Percentiles rank a stretch among this genome's conserved stretches.
These are phyloP conservation scores for Drosophila lutescens DNA, from an alignment of 2,888 invertebrate species.

Conservation along the genomic window DNA sequence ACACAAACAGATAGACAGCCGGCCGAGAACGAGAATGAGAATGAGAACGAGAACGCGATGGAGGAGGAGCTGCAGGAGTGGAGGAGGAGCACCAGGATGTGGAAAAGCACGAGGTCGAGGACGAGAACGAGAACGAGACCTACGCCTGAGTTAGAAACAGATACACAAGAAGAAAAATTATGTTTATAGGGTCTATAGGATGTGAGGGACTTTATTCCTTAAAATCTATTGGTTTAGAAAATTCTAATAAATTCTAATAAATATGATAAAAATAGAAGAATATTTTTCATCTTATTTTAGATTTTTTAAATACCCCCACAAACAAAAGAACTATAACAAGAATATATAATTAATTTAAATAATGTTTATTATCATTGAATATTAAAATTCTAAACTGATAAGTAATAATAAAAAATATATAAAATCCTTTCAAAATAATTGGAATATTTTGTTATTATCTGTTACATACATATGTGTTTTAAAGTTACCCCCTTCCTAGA, in stretches of 20 bases:
- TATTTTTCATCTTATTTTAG: too few relatives aligned
- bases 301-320: too few relatives aligned
- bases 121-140: conserved; percentile 16
- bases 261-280: too few relatives aligned
- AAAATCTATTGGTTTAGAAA: neutral
- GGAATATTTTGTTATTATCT: neutral
- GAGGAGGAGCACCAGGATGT: conserved; percentile 29
- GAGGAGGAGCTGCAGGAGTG: conserved; percentile 26
- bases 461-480: neutral
- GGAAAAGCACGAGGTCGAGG: conserved; percentile 13
- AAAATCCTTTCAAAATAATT: neutral
- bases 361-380: too few relatives aligned
- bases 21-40: conserved; percentile 23
- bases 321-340: too few relatives aligned
- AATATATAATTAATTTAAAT: too few relatives aligned
- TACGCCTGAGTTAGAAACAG: conserved; percentile 30
- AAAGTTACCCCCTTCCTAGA: too few relatives aligned
- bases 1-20: conserved; percentile 64
- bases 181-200: fast-evolving
- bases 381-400: too few relatives aligned
- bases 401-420: too few relatives aligned
- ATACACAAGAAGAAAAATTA: conserved; percentile 20
- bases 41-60: conserved; percentile 28
- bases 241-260: too few relatives aligned
- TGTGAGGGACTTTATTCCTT: neutral